phyloP scores from a whole-genome alignment of 23 tunicate genomes.

The Ciona savignyi region DNA sequence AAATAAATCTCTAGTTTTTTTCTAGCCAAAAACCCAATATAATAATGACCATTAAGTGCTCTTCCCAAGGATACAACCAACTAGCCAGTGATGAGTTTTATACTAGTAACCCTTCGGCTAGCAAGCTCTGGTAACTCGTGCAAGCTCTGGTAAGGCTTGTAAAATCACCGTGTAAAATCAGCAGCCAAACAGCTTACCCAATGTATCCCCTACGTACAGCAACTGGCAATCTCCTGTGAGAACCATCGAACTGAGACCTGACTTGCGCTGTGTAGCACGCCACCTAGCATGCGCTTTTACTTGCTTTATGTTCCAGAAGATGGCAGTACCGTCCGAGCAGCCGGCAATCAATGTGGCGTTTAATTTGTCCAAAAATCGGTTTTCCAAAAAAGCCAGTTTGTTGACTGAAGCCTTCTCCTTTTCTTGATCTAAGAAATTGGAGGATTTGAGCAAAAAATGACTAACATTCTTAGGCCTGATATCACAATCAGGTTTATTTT shows the following conservation, averaged over 20 bases:
- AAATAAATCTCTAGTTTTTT: too few species aligned
- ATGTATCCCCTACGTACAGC: conserved; percentile 49
- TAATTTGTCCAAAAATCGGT: conserved; percentile 29
- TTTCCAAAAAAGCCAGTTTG: conserved; percentile 37
- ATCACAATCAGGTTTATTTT: too few species aligned
- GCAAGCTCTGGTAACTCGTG: too few species aligned
- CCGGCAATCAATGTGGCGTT: conserved; percentile 61
- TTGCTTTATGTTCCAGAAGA: conserved; percentile 60
- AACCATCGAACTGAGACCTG: conserved; percentile 29
- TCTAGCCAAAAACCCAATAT: too few species aligned
- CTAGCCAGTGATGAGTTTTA: too few species aligned
- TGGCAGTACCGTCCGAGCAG: conserved; percentile 73
- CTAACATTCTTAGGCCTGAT: too few species aligned
- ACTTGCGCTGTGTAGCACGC: conserved; percentile 16
- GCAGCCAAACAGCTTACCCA: conserved; percentile 55
- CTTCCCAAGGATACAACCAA: too few species aligned
- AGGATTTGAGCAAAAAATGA: neutral
- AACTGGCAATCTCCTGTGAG: conserved; percentile 21
- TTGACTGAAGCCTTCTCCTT: conserved; percentile 21
- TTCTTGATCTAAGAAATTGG: too few species aligned
- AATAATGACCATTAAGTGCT: too few species aligned
- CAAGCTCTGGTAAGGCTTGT: too few species aligned
- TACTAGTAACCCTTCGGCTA: too few species aligned
- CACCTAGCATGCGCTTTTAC: conserved; percentile 54
- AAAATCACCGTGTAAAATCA: too few species aligned